These are phyloP conservation scores for Zoanthus gigantus DNA, from an alignment of 92 coral and sea anemone species.

Conservation along the genomic window DNA sequence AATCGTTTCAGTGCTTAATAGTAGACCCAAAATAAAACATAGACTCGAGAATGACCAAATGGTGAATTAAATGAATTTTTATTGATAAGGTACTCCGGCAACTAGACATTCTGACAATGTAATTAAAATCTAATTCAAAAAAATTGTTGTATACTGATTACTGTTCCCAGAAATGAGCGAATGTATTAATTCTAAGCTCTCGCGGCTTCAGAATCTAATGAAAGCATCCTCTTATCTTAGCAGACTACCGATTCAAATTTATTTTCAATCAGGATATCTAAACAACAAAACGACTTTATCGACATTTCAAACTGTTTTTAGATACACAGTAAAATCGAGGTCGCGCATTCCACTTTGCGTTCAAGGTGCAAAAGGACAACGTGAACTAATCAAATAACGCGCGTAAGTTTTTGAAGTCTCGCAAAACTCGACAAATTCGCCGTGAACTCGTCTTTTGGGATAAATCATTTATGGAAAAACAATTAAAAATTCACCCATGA, in stretches of 20 bases:
- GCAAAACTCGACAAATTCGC: conserved; percentile 9
- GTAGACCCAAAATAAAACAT: background rate
- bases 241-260: background rate
- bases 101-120: background rate
- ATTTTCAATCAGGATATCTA: background rate
- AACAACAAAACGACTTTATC: background rate
- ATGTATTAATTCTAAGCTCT: background rate
- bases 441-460: conserved; percentile 48
- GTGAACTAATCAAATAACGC: conserved; percentile 33
- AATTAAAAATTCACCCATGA: conserved; percentile 79
- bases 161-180: background rate
- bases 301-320: background rate
- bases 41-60: background rate
- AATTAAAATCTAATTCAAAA: conserved; percentile 31
- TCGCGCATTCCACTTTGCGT: conserved; percentile 24
- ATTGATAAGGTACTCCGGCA: conserved; percentile 5
- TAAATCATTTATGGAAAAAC: conserved; percentile 70
- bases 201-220: conserved; percentile 15
- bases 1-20: background rate
- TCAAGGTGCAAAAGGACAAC: background rate
- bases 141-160: background rate
- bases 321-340: background rate
- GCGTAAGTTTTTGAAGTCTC: background rate
- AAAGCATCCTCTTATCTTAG: background rate
- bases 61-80: background rate